phyloP scores from a whole-genome alignment of 1,140 invertebrate genomes.

The Scylla paramamosain region DNA sequence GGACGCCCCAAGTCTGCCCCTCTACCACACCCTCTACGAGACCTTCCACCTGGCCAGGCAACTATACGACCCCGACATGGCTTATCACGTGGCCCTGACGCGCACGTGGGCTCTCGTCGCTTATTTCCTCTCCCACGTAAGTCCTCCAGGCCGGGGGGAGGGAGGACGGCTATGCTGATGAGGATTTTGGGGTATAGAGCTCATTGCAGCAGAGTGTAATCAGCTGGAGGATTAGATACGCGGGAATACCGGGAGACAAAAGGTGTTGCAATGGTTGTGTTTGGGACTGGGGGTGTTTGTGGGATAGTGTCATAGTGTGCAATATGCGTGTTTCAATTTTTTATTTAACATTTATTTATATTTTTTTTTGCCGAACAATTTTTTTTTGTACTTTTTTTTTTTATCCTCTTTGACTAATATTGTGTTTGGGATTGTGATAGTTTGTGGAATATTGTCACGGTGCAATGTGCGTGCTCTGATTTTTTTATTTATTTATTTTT shows the following conservation, averaged over 20 bases:
- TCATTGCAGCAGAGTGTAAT: not conserved
- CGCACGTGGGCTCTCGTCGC: slow-evolving; percentile 75
- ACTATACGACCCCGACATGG: slow-evolving; percentile 57
- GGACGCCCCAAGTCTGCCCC: slow-evolving; percentile 18
- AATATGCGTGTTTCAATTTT: no score
- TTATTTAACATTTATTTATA: no score
- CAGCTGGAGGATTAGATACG: no score
- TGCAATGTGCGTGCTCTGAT: no score
- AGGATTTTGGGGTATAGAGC: not conserved
- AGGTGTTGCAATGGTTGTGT: not conserved
- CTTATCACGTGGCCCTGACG: slow-evolving; percentile 68
- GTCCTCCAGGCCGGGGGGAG: not conserved
- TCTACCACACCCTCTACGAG: slow-evolving; percentile 76
- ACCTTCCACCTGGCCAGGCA: slow-evolving; percentile 63
- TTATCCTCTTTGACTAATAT: no score
- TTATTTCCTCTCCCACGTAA: not conserved
- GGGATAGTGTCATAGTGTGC: not conserved
- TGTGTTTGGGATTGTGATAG: no score
- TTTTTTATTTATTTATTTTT: no score
- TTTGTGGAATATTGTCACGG: no score
- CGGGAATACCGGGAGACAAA: no score
- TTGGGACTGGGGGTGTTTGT: not conserved
- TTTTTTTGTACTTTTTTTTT: no score
- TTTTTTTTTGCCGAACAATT: no score
- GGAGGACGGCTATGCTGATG: not conserved